Conservation (phyloP, 2,113 vertebrate species). For the Zapus hudsonius region DNA sequence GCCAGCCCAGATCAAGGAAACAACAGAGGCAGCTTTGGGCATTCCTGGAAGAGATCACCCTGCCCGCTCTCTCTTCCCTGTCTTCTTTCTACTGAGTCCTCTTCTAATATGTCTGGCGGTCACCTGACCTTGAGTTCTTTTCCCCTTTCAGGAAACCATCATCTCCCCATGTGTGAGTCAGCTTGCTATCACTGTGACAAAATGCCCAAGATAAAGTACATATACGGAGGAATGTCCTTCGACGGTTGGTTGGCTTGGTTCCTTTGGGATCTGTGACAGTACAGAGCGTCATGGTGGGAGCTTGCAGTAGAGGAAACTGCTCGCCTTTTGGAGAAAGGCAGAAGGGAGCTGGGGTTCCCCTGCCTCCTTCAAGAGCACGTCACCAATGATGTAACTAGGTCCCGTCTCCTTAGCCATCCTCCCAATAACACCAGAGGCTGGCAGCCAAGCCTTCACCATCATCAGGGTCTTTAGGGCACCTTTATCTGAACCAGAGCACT, state of each 20-base stretch:
- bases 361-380: background rate
- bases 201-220: background rate
- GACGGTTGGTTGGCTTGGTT: background rate
- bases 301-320: background rate
- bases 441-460: background rate
- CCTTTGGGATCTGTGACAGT: background rate
- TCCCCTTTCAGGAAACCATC: background rate
- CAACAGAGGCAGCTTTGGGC: background rate
- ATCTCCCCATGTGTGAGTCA: background rate
- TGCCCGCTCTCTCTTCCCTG: background rate
- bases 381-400: background rate
- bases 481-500: background rate
- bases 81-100: too few relatives aligned
- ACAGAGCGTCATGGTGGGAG: background rate
- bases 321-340: background rate
- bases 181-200: background rate
- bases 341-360: background rate
- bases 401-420: background rate
- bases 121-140: background rate
- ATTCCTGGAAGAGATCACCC: background rate
- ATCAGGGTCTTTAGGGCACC: background rate
- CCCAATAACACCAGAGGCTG: background rate
- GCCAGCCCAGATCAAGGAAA: background rate
- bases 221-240: background rate
- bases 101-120: too few relatives aligned